Evolutionary conservation across 2,797 vertebrate species (phyloP).

Genomic region (Aulostomus chinensis): DNA sequence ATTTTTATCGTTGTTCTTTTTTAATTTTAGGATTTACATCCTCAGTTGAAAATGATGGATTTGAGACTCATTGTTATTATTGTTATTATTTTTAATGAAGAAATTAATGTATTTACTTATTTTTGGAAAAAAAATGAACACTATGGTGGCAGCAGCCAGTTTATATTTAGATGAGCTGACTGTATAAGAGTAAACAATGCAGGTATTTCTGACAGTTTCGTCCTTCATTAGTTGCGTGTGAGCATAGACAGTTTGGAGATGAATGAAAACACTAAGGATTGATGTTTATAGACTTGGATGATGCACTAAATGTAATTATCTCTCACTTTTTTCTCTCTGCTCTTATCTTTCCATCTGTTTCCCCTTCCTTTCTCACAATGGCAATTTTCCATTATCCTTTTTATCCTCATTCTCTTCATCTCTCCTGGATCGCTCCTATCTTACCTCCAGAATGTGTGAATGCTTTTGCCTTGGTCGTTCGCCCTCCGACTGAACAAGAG

Average conservation of each 20-base stretch:
- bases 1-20: too few species aligned
- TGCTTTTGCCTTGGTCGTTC: conserved; percentile 94
- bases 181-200: too few species aligned
- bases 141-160: too few species aligned
- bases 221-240: too few species aligned
- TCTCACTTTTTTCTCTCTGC: background rate
- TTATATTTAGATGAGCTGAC: too few species aligned
- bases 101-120: too few species aligned
- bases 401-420: background rate
- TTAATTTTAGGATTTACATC: too few species aligned
- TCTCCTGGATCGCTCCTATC: background rate
- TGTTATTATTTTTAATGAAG: too few species aligned
- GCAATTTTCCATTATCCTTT: background rate
- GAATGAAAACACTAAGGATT: conserved; percentile 3
- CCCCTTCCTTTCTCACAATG: background rate
- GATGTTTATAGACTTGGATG: conserved; percentile 15
- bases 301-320: conserved; percentile 9
- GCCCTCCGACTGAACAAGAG: conserved; percentile 93
- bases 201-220: too few species aligned
- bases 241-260: conserved; percentile 11
- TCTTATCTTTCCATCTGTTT: conserved; percentile 24
- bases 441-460: conserved; percentile 89
- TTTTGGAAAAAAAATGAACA: too few species aligned
- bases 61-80: too few species aligned
- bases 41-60: too few species aligned